phyloP scores from a whole-genome alignment of 1,140 invertebrate species.

The Mya arenaria region DNA sequence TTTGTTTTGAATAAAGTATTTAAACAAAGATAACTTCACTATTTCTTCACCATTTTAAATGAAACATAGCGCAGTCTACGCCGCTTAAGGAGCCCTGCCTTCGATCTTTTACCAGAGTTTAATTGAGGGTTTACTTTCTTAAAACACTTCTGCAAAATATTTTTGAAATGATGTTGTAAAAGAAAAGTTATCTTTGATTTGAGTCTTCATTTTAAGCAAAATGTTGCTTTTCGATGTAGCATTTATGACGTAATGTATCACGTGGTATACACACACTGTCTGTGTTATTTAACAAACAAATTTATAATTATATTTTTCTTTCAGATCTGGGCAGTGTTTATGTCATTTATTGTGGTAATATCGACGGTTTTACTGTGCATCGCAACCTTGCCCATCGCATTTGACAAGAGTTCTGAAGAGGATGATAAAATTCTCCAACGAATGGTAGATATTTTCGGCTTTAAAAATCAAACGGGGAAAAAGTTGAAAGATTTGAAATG shows the following conservation, averaged over 20 bases:
- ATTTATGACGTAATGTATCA: too few relatives aligned
- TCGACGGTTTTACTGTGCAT: constrained; percentile 1
- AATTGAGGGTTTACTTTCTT: background rate
- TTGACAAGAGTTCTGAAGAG: background rate
- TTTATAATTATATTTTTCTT: background rate
- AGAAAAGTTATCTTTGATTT: too few relatives aligned
- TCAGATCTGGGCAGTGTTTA: constrained; percentile 28
- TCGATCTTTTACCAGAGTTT: too few relatives aligned
- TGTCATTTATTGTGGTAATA: constrained; percentile 24
- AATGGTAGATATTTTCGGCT: background rate
- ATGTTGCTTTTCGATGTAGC: too few relatives aligned
- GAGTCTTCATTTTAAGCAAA: too few relatives aligned
- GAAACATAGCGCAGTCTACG: too few relatives aligned
- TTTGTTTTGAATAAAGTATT: too few relatives aligned
- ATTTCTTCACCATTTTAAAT: too few relatives aligned
- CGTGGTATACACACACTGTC: too few relatives aligned
- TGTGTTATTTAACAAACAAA: background rate
- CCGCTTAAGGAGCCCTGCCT: too few relatives aligned
- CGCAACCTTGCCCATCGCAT: background rate
- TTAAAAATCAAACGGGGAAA: background rate
- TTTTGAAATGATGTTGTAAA: background rate
- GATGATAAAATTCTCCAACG: background rate
- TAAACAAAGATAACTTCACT: too few relatives aligned
- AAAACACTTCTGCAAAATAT: background rate
- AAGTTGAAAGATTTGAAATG: background rate